A percentile compares a stretch with the other conserved stretches of the same genome.
These are phyloP conservation scores for Pollicipes pollicipes DNA, from an alignment of 1,140 invertebrate species.

Conservation along the genomic window DNA sequence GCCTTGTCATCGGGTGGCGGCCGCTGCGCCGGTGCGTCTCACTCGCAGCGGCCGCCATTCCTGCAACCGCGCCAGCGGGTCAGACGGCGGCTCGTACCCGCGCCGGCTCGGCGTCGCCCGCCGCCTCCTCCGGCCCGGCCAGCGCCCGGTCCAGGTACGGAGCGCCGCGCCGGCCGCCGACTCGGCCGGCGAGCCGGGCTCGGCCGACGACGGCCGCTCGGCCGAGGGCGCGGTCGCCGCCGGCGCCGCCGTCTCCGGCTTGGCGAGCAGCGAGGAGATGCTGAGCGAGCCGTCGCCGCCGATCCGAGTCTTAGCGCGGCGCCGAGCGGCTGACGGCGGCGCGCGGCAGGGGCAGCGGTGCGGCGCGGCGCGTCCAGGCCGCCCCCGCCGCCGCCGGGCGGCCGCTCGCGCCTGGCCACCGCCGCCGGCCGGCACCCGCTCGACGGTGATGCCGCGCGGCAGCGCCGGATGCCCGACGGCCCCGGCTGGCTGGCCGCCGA, in stretches of 20 bases:
- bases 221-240: no score
- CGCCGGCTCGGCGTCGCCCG: no score
- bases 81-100: no score
- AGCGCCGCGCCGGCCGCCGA: background rate
- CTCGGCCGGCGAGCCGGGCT: no score
- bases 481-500: background rate
- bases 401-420: no score
- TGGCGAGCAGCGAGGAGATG: background rate
- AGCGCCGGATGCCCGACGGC: background rate
- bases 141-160: background rate
- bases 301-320: background rate
- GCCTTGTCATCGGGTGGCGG: background rate
- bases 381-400: no score
- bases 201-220: background rate
- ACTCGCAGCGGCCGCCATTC: background rate
- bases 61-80: background rate
- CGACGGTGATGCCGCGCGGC: slow-evolving; percentile 3
- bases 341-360: no score
- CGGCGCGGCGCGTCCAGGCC: background rate
- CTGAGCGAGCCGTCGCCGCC: background rate
- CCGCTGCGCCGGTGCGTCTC: no score
- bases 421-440: background rate
- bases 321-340: background rate
- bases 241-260: no score
- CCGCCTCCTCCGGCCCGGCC: background rate